These are phyloP conservation scores for Mesochorus sp. DNA, from an alignment of 2,888 invertebrate species.

Conservation along the genomic window DNA sequence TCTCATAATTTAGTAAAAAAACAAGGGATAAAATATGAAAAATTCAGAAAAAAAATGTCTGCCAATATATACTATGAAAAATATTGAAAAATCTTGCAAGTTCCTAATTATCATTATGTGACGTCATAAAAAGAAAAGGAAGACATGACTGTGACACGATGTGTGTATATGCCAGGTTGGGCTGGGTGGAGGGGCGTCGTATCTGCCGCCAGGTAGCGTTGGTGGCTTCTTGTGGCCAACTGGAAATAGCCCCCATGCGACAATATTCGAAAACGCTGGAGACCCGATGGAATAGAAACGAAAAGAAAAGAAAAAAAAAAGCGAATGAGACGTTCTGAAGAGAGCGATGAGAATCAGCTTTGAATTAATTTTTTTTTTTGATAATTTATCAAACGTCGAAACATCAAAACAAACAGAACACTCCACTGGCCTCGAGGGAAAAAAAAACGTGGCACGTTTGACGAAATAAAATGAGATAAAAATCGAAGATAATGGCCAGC, in stretches of 20 bases:
- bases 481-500: not conserved
- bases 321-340: too few relatives aligned
- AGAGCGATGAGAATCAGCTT: too few relatives aligned
- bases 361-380: too few relatives aligned
- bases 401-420: not conserved
- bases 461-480: not conserved
- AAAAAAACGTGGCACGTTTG: not conserved
- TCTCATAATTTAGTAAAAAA: too few relatives aligned
- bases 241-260: conserved; percentile 78
- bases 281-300: conserved; percentile 78
- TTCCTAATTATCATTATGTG: not conserved
- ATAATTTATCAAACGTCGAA: not conserved
- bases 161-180: conserved; percentile 72
- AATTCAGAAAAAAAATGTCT: too few relatives aligned
- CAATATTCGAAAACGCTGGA: conserved; percentile 79
- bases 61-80: too few relatives aligned
- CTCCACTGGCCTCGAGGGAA: conserved; percentile 1
- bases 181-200: conserved; percentile 79
- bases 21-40: too few relatives aligned
- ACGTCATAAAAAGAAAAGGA: not conserved
- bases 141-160: conserved; percentile 30
- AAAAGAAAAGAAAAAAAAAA: not conserved
- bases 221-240: conserved; percentile 79
- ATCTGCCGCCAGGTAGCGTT: conserved; percentile 79
- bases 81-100: not conserved